Evolutionary conservation across 2,113 vertebrate genomes (phyloP), one percentile per base, ranked within the genome.

Genomic region (Podarcis cretensis): DNA sequence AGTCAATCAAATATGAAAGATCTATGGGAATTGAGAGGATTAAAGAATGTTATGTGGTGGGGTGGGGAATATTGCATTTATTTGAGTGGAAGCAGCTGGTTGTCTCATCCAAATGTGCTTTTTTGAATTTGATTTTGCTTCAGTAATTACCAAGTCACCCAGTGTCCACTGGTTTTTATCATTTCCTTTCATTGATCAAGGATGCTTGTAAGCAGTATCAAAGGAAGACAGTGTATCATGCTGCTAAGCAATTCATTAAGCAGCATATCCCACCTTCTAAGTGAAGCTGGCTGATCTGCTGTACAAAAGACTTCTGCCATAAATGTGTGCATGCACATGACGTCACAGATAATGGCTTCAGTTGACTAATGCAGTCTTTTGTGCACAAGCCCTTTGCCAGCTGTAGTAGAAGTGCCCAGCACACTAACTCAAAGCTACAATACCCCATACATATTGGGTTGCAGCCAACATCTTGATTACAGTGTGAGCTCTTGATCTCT

Each of bases 1-100:
- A 21, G 86, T 83, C 75, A 76, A 82, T 73, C 69, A 90, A 84
- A 74, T 76, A 71, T 65, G 32, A 6, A 32, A 81, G 75, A 35
- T 37, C 12, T 75, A 2, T 79, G 40, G 32, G 63, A 80, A 78
- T 69, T 18, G 6, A 3, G 21, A 66, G 30, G 84, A 57, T 14
- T 35, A 8, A 91, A 18, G 21, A 82, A 20, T 2, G 59, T 83
- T 21, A 27, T 54, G 73, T 8, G 12, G 79, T 1, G 27, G 6
- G 0, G 4, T 2, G 0, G 48, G 35, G 21, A 16, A 10, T 40
- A 40, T 37, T 43, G 2, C 2, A 1, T 43, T 88, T 81, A 35
- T 35, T 71, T 68, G 83, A 84, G 32, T 88, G 63, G 27, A n/a
- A 73, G 57, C 10, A 59, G 20, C n/a, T 73, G 13, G 5, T 32